These are phyloP conservation scores for Rachycentron canadum DNA, from an alignment of 2,797 vertebrate genomes.

Conservation along the genomic window DNA sequence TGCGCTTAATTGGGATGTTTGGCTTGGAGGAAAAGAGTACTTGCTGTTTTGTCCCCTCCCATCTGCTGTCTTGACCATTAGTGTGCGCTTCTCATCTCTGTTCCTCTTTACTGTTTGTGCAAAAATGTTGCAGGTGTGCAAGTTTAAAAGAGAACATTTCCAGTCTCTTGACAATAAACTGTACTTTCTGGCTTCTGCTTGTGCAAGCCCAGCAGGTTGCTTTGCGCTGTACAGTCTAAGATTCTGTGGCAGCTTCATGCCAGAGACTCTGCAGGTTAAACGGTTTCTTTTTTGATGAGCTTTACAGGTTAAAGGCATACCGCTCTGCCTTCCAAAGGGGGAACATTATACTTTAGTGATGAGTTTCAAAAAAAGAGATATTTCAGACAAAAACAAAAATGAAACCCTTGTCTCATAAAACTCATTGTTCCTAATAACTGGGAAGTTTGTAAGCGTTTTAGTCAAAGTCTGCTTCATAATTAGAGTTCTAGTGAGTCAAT, in stretches of 20 bases:
- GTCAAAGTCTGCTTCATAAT: slow-evolving; percentile 20
- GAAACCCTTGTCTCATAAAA: slow-evolving; percentile 14
- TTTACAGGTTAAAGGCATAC: slow-evolving; percentile 35
- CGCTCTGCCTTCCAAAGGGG: background rate
- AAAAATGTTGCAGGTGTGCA: slow-evolving; percentile 45
- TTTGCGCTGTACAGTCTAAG: background rate
- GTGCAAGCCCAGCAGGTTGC: slow-evolving; percentile 13
- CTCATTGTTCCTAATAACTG: background rate
- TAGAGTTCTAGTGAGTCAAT: slow-evolving; percentile 18
- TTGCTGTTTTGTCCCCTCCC: slow-evolving; percentile 23
- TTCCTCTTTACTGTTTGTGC: slow-evolving; percentile 16
- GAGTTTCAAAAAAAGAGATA: background rate
- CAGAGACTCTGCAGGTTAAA: slow-evolving; percentile 13
- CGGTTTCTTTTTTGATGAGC: slow-evolving; percentile 26
- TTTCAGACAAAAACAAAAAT: slow-evolving; percentile 1
- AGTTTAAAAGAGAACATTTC: background rate
- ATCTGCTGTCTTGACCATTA: slow-evolving; percentile 10
- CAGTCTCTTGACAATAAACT: slow-evolving; percentile 16
- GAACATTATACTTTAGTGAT: background rate
- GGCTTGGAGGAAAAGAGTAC: slow-evolving; percentile 57
- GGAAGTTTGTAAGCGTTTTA: background rate
- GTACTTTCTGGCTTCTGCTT: slow-evolving; percentile 17
- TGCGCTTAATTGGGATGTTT: slow-evolving; percentile 68
- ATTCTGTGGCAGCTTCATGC: slow-evolving; percentile 20
- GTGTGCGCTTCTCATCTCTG: background rate